phyloP scores from a whole-genome alignment of 2,113 vertebrate species.

The Willisornis vidua region DNA sequence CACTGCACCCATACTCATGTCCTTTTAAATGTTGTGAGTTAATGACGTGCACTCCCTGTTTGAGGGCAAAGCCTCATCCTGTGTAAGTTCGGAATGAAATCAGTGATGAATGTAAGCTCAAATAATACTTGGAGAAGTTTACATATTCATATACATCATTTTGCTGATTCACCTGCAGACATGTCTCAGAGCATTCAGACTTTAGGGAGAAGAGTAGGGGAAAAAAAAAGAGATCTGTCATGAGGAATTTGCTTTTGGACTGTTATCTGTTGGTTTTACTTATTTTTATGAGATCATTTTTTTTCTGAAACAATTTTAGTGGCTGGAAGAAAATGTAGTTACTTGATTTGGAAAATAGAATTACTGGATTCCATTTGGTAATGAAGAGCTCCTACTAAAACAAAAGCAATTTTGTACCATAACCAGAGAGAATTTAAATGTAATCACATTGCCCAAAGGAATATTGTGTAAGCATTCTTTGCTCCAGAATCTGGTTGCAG shows the following conservation, averaged over 20 bases:
- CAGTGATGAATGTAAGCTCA: not conserved
- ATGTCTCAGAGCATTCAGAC: not conserved
- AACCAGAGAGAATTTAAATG: not conserved
- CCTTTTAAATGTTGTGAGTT: not conserved
- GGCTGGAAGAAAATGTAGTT: not conserved
- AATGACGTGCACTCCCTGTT: not conserved
- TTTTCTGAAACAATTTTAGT: not conserved
- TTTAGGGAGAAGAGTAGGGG: not conserved
- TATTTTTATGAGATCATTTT: not conserved
- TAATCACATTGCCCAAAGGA: constrained; percentile 8
- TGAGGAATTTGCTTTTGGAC: not conserved
- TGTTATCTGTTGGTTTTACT: not conserved
- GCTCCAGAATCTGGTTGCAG: not conserved
- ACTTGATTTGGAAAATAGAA: constrained; percentile 1
- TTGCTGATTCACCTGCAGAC: not conserved
- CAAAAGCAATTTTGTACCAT: constrained; percentile 10
- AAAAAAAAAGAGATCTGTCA: not conserved
- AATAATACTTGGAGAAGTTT: not conserved
- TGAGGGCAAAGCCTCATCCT: not conserved
- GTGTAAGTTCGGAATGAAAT: not conserved
- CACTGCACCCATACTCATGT: not conserved
- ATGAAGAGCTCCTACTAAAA: not conserved
- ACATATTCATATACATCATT: not conserved
- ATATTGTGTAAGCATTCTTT: not conserved
- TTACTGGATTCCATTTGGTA: not conserved